A percentile compares a stretch with the other conserved stretches of the same genome.
Conservation (phyloP, 2,113 vertebrate genomes). For the Myotis yumanensis region DNA sequence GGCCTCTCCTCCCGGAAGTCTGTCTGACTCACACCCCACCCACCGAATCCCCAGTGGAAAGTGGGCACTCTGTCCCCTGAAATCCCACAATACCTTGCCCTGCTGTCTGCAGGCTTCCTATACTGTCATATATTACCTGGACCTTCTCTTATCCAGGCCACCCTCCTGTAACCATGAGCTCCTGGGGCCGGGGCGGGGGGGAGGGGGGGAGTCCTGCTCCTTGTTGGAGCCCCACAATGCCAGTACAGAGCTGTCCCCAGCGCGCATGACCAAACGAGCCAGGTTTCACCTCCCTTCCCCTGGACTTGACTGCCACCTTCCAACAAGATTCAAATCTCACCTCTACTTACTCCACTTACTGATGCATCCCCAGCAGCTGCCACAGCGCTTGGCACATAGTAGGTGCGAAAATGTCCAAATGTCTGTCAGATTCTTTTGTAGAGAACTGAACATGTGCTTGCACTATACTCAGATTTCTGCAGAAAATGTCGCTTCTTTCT, state of each 20-base stretch:
- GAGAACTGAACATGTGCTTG: neutral
- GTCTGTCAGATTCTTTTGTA: neutral
- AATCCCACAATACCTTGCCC: neutral
- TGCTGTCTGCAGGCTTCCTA: neutral
- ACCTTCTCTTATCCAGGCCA: neutral
- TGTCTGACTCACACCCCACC: neutral
- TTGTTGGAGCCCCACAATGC: neutral
- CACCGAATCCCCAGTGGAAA: neutral
- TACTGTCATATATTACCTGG: neutral
- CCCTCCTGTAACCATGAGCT: neutral
- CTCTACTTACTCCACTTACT: neutral
- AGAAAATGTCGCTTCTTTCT: neutral
- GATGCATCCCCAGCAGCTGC: neutral
- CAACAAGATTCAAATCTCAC: neutral
- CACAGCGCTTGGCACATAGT: neutral
- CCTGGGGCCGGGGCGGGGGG: neutral
- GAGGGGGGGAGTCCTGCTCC: neutral
- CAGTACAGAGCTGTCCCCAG: neutral
- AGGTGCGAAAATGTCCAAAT: neutral
- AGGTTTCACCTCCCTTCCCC: neutral
- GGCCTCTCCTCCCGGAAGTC: neutral
- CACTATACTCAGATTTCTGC: neutral
- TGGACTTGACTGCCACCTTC: neutral
- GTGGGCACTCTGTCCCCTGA: neutral
- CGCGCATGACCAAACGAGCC: neutral